Base-by-base conservation (phyloP, 1,140 invertebrate genomes). In the Carposina sasakii region DNA sequence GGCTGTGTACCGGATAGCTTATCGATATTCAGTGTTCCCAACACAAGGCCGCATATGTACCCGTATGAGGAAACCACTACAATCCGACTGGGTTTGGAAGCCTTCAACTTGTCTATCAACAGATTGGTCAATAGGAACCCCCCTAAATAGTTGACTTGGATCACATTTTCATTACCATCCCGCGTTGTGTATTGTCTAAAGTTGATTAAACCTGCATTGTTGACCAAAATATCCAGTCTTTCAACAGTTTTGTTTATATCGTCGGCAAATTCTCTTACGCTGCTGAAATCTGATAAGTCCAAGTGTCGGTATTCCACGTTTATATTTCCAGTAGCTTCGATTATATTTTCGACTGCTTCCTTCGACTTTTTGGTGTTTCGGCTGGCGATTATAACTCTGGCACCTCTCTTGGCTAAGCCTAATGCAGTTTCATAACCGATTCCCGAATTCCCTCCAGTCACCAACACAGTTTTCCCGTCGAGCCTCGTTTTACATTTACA, bases 391-490 rank as follows among this genome's bases (percentile, higher is more conserved):
- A 92, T 88, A 0, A 92, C 89, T 44, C 73, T 72, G 3, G 88
- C 88, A 62, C 90, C 89, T 78, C 89, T 68, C 55, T 71, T 81
- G 1, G 91, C 92, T 54, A 94, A 75, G 48, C 89, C 88, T 48
- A 76, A 62, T 0, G 90, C 90, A 21, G 91, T 90, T 76, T 93
- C 92, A 77, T 91, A 91, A 9, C 94, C 94, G 61, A 96, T 94
- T 1, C 94, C 94, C 45, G 89, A 89, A 74, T 92, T 95, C 9
- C 91, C 89, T 34, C 94, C 94, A 17, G 94, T 96, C 23, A 96
- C 79, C 23, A 96, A 87, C 3, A 90, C 87, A 13, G 91, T 86
- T 85, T 94, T 94, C 1, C 86, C 89, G 44, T 88, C 74, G 0
- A 89, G 37, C 19, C 52, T 57, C 3, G 48, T 59, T 19, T 57